phyloP scores from a whole-genome alignment of 2,113 vertebrate genomes.

The Lasiurus cinereus region DNA sequence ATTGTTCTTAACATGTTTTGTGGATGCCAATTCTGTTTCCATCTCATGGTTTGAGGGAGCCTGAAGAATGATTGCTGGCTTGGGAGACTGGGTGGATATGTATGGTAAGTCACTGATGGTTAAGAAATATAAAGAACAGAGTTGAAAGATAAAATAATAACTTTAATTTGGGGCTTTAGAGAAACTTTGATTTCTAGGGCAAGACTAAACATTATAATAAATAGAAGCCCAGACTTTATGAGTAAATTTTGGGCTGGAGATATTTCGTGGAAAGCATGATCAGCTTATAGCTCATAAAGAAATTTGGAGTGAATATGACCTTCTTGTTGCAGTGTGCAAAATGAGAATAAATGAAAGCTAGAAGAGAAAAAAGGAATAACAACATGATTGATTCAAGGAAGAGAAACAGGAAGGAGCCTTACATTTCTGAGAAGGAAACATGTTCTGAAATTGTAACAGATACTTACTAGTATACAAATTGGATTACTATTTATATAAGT shows the following conservation, averaged over 20 bases:
- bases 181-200: background rate
- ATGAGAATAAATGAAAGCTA: background rate
- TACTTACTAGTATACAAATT: background rate
- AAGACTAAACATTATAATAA: background rate
- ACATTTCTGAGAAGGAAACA: background rate
- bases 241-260: background rate
- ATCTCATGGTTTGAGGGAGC: background rate
- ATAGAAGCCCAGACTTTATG: background rate
- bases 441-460: background rate
- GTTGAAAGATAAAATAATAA: background rate
- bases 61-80: background rate
- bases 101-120: background rate
- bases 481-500: background rate
- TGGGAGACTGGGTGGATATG: background rate
- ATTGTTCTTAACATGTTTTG: background rate
- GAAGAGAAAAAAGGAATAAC: background rate
- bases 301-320: background rate
- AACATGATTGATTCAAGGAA: background rate
- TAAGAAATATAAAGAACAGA: background rate
- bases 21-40: background rate
- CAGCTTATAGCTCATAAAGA: background rate
- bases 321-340: background rate
- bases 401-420: background rate
- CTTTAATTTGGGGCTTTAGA: conserved; percentile 15
- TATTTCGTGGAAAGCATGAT: background rate